These are phyloP conservation scores for Lasioglossum zephyrum DNA, from an alignment of 2,888 invertebrate genomes.

Conservation along the genomic window DNA sequence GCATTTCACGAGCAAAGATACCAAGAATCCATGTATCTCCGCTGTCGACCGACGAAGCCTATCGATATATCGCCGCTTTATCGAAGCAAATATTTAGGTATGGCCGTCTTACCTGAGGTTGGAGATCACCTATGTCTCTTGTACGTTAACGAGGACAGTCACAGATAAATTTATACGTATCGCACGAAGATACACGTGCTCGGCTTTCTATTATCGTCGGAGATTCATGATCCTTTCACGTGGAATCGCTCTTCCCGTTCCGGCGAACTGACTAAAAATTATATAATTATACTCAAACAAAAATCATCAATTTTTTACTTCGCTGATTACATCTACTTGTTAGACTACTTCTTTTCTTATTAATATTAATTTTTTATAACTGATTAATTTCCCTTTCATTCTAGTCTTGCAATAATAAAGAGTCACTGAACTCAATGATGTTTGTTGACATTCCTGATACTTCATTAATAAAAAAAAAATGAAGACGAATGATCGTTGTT, in stretches of 20 bases:
- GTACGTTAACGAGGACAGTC: slow-evolving; percentile 34
- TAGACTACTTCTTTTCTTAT: no score
- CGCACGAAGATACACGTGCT: slow-evolving; percentile 73
- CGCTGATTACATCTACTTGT: no score
- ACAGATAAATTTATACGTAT: slow-evolving; percentile 73
- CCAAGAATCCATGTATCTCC: neutral
- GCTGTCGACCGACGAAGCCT: neutral
- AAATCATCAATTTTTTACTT: no score
- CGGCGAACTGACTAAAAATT: neutral
- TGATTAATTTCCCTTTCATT: no score
- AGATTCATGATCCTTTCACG: neutral
- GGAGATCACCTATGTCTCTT: slow-evolving; percentile 37
- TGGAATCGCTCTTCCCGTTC: neutral
- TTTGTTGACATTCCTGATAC: neutral
- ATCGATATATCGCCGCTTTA: slow-evolving; percentile 57
- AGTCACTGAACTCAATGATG: no score
- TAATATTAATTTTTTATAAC: no score
- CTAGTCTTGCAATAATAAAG: neutral
- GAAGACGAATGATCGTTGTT: neutral
- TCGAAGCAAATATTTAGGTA: slow-evolving; percentile 70
- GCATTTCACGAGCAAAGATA: slow-evolving; percentile 27
- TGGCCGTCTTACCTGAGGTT: slow-evolving; percentile 55
- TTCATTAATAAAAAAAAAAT: neutral
- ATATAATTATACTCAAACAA: neutral
- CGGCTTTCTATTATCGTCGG: slow-evolving; percentile 72